phyloP scores from a whole-genome alignment of 2,888 invertebrate genomes.

The Mechanitis mazaeus region DNA sequence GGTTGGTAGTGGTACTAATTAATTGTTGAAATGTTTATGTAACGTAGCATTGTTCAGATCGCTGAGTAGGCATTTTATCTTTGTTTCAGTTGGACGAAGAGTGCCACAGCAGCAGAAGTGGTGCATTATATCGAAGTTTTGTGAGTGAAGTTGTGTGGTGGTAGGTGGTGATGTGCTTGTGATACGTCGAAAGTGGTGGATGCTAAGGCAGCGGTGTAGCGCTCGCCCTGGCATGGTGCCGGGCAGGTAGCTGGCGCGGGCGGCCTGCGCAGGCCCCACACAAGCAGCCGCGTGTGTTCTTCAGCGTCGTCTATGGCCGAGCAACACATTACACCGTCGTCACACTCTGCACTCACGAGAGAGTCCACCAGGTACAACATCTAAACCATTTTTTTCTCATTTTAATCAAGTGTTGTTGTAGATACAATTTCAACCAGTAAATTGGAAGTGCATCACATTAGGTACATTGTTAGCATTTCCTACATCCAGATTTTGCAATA shows the following conservation, averaged over 20 bases:
- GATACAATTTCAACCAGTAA: not conserved
- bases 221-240: conserved; percentile 74
- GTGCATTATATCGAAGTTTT: conserved; percentile 36
- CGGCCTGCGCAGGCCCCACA: conserved; percentile 76
- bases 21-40: conserved; percentile 71
- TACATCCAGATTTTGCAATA: too few species aligned
- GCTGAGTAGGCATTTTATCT: conserved; percentile 60
- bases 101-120: conserved; percentile 45
- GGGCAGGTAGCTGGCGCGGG: conserved; percentile 77
- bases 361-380: conserved; percentile 73
- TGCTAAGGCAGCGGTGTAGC: conserved; percentile 60
- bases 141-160: conserved; percentile 38
- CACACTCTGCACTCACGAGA: conserved; percentile 84
- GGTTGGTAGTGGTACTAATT: conserved; percentile 52
- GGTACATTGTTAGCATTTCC: too few species aligned
- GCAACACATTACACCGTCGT: conserved; percentile 87
- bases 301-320: conserved; percentile 94
- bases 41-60: conserved; percentile 64
- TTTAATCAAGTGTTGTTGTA: not conserved
- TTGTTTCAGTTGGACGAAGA: conserved; percentile 63
- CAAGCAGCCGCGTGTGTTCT: conserved; percentile 79
- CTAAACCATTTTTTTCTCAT: not conserved
- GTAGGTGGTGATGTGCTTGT: conserved; percentile 41
- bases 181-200: conserved; percentile 49
- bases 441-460: too few species aligned